Base-by-base conservation (phyloP, 2,113 vertebrate species). In the Gobio gobio region DNA sequence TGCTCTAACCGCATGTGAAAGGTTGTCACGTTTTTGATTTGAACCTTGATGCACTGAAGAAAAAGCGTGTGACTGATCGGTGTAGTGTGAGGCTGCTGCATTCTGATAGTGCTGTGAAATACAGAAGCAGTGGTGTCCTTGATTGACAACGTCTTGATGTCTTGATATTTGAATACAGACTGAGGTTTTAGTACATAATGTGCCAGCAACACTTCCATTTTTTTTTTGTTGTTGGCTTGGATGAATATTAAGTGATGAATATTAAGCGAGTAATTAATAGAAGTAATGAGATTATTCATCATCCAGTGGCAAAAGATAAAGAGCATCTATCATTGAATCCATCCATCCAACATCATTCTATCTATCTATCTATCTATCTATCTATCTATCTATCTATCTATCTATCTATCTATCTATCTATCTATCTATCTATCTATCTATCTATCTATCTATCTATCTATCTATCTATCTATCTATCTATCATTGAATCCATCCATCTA, bases 1-100 rank as follows among this genome's bases (percentile, higher is more conserved):
- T 63, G 54, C 45, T 84, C 77, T 59, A 40, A 58, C 33, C 26
- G 24, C 33, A 45, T 83, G 78, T 87, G 83, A 87, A 89, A 82
- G 76, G 78, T 83, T 83, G 78, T 86, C 78, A 86, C 61, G 58
- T 85, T 85, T 88, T 86, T 63, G 13, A 78, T 83, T 84, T 88
- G 66, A 29, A 77, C 85, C 75, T 80, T 56, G 29, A 84, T 78
- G 73, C 43, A 66, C 45, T 29, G 58, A 49, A 86, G 22, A 77
- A 61, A 76, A 4, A 33, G 4, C 5, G 2, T 33, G 47, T 76
- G 82, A 82, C 73, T 81, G 56, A 18, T 49, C 56, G 24, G 36
- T 73, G 73, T 22, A 63, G 76, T 85, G 77, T 63, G 82, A 59
- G 54, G 78, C 56, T 78, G 20, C 58, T 68, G 66, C 47, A 10